Evolutionary conservation across 2,113 vertebrate genomes (phyloP).

Genomic region (Perca fluviatilis): DNA sequence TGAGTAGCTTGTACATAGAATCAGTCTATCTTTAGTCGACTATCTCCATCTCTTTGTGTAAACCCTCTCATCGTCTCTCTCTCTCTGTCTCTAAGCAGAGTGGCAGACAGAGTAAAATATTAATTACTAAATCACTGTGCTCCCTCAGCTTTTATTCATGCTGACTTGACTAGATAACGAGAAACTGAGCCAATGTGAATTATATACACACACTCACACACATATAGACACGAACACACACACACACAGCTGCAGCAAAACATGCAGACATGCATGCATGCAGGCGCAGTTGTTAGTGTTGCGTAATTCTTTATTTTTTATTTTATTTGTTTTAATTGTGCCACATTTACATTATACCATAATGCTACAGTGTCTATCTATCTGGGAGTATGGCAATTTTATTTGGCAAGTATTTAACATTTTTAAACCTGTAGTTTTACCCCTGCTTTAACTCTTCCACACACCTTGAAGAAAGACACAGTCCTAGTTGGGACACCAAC

Average conservation of each 20-base stretch:
- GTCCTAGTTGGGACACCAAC: neutral
- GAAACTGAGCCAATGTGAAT: constrained; percentile 67
- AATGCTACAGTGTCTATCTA: neutral
- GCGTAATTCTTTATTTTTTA: neutral
- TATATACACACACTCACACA: constrained; percentile 16
- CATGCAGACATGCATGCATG: constrained; percentile 46
- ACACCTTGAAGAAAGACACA: neutral
- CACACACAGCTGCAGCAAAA: constrained; percentile 43
- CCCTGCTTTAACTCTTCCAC: neutral
- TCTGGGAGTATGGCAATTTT: neutral
- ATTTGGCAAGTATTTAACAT: neutral
- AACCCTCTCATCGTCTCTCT: constrained; percentile 30
- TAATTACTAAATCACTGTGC: constrained; percentile 84
- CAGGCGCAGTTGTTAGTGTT: constrained; percentile 19
- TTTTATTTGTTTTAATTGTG: neutral
- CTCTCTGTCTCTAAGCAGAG: constrained; percentile 73
- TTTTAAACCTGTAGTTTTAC: constrained; percentile 14
- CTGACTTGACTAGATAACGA: constrained; percentile 79
- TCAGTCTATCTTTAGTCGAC: constrained; percentile 33
- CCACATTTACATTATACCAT: neutral
- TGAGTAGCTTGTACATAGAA: constrained; percentile 34
- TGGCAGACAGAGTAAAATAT: constrained; percentile 82
- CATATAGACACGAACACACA: neutral
- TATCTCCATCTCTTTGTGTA: constrained; percentile 48
- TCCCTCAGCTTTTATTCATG: constrained; percentile 78